A percentile compares a stretch with the other conserved stretches of the same genome.
Evolutionary conservation across 2,113 vertebrate species (phyloP).

Genomic region (Synodontis membranacea): DNA sequence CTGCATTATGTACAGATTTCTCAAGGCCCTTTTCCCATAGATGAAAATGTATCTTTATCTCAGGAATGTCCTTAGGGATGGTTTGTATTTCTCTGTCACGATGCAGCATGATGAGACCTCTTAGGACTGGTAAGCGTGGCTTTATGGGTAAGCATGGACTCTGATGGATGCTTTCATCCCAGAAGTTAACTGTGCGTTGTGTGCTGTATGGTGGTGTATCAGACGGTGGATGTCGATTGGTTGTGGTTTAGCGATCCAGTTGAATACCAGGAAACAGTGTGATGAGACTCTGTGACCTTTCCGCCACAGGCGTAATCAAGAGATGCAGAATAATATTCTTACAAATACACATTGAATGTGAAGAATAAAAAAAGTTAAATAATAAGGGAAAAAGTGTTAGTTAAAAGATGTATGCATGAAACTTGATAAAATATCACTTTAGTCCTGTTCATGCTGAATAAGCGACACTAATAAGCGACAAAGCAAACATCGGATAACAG

Average conservation of each 20-base stretch:
- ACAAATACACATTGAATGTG: neutral
- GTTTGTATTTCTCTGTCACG: neutral
- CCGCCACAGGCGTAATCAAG: neutral
- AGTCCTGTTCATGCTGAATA: neutral
- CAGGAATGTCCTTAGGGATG: too few relatives aligned
- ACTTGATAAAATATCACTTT: neutral
- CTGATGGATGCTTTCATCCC: neutral
- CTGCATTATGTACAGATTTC: neutral
- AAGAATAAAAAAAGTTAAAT: neutral
- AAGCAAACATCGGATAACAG: neutral
- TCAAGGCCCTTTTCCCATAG: neutral
- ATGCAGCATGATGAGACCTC: neutral
- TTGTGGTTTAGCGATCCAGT: neutral
- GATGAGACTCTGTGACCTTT: neutral
- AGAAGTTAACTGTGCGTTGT: neutral
- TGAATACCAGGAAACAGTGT: neutral
- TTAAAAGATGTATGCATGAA: neutral
- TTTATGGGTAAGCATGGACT: neutral
- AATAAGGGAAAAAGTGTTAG: neutral
- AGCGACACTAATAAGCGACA: neutral
- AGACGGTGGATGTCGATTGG: neutral
- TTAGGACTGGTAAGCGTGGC: neutral
- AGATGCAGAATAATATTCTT: neutral
- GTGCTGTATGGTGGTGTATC: neutral
- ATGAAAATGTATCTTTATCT: neutral